Base-by-base conservation (phyloP, 2,888 invertebrate genomes). In the Deilephila elpenor region DNA sequence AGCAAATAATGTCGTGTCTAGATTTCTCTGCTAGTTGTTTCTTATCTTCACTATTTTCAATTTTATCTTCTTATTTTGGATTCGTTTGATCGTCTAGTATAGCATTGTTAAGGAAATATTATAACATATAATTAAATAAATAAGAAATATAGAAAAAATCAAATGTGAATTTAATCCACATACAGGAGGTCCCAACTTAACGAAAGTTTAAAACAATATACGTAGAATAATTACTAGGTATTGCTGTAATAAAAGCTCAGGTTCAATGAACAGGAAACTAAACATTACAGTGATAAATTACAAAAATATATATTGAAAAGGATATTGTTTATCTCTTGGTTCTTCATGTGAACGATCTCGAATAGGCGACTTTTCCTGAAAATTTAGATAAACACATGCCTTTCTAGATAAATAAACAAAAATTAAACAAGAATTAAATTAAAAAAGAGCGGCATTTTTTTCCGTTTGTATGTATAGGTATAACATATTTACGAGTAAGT, bases 281-380 rank as follows among this genome's bases (percentile, higher is more conserved):
- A 32, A 32, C 32, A 3, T 32, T 32, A 32, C 32, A 32, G 32
- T 5, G 32, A 8, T 19, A 53, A 5, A 53, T 53, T 53, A 19
- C 3, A 53, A 53, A 56, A n/a, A 19, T 56, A 56, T 56, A 11
- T 64, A 74, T 84, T 88, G 75, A 95, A 97, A 97, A 96, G 97
- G 97, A 96, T 98, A 98, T 96, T 97, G 97, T 96, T 98, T 97
- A 80, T 98, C 97, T 88, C 97, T 94, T 78, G 95, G 93, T 88
- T 97, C 97, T 80, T 98, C 98, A 81, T 97, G 97, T 64, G 97
- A 97, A 80, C 97, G 96, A 86, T 97, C 96, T 80, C 97, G 93
- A 85, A 97, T 97, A 7, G 97, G 97, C 67, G 97, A 97, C 86
- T 97, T 97, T 86, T 98, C 97, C 97, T 98, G 93, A 78, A 94